A percentile compares a stretch with the other conserved stretches of the same genome.
Conservation (phyloP, 2,888 invertebrate species). For the Orchesella flavescens region DNA sequence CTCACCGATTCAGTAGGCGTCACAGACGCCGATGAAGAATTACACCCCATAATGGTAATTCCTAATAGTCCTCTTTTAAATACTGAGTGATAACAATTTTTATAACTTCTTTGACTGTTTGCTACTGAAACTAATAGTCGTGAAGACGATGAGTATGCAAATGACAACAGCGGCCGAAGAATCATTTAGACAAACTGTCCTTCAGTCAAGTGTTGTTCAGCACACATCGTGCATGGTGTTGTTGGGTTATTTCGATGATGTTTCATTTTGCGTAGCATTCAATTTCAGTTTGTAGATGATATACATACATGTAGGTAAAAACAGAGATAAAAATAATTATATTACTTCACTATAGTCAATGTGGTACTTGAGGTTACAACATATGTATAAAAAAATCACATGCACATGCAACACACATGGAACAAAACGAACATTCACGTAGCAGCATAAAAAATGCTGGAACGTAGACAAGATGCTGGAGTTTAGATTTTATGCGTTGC, state of each 20-base stretch:
- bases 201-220: constrained; percentile 15
- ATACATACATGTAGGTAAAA: background rate
- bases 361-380: background rate
- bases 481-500: too few species aligned
- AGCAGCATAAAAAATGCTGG: background rate
- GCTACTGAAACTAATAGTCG: constrained; percentile 12
- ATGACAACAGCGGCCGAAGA: constrained; percentile 42
- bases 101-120: constrained; percentile 14
- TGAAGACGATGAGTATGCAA: constrained; percentile 40
- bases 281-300: background rate
- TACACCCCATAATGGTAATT: constrained; percentile 43
- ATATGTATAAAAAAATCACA: background rate
- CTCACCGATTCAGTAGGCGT: constrained; percentile 29
- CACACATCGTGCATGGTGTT: background rate
- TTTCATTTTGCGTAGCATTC: background rate
- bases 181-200: constrained; percentile 22
- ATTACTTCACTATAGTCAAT: background rate
- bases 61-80: constrained; percentile 33
- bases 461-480: background rate
- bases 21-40: constrained; percentile 29
- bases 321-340: background rate
- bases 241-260: background rate
- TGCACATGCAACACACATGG: too few species aligned
- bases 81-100: background rate
- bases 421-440: background rate